A percentile compares a stretch with the other conserved stretches of the same genome.
Evolutionary conservation across 2,888 invertebrate species (phyloP).

Genomic region (Cantharis nigra): DNA sequence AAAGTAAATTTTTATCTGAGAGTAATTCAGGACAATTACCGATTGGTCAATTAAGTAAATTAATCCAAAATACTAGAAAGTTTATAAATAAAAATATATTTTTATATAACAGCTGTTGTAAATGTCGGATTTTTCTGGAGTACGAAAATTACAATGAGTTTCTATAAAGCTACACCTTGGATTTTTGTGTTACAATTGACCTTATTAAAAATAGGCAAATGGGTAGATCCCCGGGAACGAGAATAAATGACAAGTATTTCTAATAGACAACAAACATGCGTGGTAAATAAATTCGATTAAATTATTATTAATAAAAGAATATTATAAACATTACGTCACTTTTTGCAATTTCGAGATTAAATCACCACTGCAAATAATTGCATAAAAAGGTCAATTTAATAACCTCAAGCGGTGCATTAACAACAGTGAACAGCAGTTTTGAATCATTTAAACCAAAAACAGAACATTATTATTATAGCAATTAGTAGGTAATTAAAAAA

Average conservation of each 20-base stretch:
- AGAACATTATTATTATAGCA: background rate
- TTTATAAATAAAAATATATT: too few species aligned
- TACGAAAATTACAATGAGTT: too few species aligned
- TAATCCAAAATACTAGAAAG: too few species aligned
- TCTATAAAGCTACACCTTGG: too few species aligned
- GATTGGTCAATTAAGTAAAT: background rate
- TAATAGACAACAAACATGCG: background rate
- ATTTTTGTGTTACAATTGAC: too few species aligned
- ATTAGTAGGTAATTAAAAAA: background rate
- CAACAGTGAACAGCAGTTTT: background rate
- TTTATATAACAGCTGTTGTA: too few species aligned
- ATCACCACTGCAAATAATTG: background rate
- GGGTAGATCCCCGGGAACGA: background rate
- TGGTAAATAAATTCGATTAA: background rate
- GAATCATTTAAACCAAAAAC: background rate
- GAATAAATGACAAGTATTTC: background rate
- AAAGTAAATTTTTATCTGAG: background rate
- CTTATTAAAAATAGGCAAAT: background rate
- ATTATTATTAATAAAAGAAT: background rate
- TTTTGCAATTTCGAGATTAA: background rate
- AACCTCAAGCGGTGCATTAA: background rate
- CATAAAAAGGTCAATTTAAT: background rate
- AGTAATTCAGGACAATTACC: background rate
- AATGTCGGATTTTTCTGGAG: too few species aligned
- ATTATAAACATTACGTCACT: background rate